Evolutionary conservation across 2,113 vertebrate species (phyloP).

Genomic region (Rousettus leschenaultii): DNA sequence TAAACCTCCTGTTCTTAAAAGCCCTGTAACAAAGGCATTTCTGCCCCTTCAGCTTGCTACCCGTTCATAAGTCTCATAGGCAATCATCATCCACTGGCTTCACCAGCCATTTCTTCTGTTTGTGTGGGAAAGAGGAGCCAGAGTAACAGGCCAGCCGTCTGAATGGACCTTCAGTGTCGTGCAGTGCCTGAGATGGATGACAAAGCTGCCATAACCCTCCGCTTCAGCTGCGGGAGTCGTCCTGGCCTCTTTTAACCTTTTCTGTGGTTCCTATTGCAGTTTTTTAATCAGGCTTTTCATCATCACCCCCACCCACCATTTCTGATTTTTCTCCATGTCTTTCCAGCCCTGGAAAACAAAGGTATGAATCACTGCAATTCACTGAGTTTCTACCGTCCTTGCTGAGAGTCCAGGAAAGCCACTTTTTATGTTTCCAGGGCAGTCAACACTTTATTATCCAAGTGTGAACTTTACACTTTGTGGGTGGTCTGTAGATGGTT

Average conservation of each 20-base stretch:
- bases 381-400: slow-evolving; percentile 8
- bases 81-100: background rate
- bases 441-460: slow-evolving; percentile 58
- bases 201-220: background rate
- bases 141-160: background rate
- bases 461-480: slow-evolving; percentile 46
- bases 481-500: slow-evolving; percentile 53
- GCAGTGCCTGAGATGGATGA: background rate
- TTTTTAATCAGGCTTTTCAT: background rate
- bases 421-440: slow-evolving; percentile 11
- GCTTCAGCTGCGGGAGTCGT: background rate
- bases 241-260: background rate
- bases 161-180: background rate
- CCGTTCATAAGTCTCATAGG: background rate
- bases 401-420: slow-evolving; percentile 25
- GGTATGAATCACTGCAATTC: slow-evolving; percentile 2
- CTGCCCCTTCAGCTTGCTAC: background rate
- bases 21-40: background rate
- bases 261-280: background rate
- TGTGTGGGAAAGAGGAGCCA: background rate
- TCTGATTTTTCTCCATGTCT: slow-evolving; percentile 38
- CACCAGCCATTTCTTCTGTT: background rate
- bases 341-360: slow-evolving; percentile 56
- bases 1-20: background rate
- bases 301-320: background rate